Base-by-base conservation (phyloP, 2,797 vertebrate genomes). In the Leuciscus waleckii region DNA sequence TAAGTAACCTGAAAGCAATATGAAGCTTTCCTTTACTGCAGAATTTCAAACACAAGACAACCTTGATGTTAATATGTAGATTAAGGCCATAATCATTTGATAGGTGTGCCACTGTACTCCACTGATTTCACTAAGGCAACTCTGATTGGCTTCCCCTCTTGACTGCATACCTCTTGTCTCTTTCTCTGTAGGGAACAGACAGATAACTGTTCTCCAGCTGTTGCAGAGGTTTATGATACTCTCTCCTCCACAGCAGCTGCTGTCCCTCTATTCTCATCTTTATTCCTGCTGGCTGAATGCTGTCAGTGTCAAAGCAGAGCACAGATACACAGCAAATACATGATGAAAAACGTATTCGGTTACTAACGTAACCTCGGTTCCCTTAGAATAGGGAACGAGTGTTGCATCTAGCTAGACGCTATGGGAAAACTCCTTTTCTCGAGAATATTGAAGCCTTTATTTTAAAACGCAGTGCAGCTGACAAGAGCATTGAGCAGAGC, bases 161-260 rank as follows among this genome's bases (percentile, higher is more conserved):
- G 16, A 82, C 68, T 82, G 14, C 17, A 32, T 46, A 32, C 17
- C 26, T 32, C 49, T 9, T 82, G 69, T 82, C n/a, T 71, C 58
- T 49, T 46, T 46, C 56, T 75, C 70, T 75, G 29, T 61, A 10
- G 68, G 51, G 51, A 73, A 73, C 17, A 58, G 54, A 7, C 80
- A 61, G 58, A 75, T 75, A 58, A 46, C 81, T 83, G 70, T 83
- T 46, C 41, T 75, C 70, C 70, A 83, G 56, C 81, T 83, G 81
- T 35, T 83, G 71, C 29, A 83, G 70, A 65, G 58, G 69, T 74
- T 74, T 74, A 63, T 65, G 56, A 65, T 65, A 19, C 21, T 49
- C 4, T 82, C 26, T 75, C 70, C n/a, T 71, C 54, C 26, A 61
- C 17, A 46, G 54, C 51, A 61, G 68, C 68, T 29, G n/a, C n/a